Percentiles rank a stretch among this genome's conserved stretches.
Conservation (phyloP, 2,888 invertebrate species). For the Mythimna lalbum region DNA sequence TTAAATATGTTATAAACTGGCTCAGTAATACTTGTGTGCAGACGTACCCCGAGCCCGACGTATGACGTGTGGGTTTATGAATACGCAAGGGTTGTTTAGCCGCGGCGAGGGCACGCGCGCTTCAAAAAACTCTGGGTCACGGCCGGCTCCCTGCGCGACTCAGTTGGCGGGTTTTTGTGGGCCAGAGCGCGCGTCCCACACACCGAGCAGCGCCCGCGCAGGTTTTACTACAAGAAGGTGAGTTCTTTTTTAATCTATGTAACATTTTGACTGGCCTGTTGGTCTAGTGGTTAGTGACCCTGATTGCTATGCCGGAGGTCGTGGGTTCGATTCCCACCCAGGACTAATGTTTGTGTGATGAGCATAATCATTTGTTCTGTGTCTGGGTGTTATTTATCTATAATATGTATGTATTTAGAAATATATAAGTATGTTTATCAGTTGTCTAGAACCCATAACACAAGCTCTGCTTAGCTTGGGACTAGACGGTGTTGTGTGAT, state of each 20-base stretch:
- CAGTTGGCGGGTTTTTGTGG: conserved; percentile 82
- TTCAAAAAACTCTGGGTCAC: conserved; percentile 82
- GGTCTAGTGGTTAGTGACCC: no score
- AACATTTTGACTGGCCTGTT: no score
- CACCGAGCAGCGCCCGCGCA: conserved; percentile 75
- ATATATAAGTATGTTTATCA: no score
- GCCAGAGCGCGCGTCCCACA: conserved; percentile 74
- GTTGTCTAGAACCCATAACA: no score
- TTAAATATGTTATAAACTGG: conserved; percentile 44
- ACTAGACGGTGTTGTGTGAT: no score
- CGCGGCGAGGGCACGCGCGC: conserved; percentile 81
- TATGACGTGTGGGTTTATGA: conserved; percentile 81
- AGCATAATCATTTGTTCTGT: no score
- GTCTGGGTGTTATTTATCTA: no score
- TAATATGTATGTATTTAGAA: no score
- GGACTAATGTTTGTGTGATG: no score
- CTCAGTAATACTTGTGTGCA: conserved; percentile 43
- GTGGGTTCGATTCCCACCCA: no score
- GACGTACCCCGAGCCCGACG: conserved; percentile 44
- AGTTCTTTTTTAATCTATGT: conserved; percentile 55
- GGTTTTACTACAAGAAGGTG: conserved; percentile 58
- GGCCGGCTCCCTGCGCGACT: conserved; percentile 65
- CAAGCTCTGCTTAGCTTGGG: no score
- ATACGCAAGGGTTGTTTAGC: conserved; percentile 87
- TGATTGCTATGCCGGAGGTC: no score